phyloP scores from a whole-genome alignment of 2,888 invertebrate genomes.

The Zaprionus lineosus region DNA sequence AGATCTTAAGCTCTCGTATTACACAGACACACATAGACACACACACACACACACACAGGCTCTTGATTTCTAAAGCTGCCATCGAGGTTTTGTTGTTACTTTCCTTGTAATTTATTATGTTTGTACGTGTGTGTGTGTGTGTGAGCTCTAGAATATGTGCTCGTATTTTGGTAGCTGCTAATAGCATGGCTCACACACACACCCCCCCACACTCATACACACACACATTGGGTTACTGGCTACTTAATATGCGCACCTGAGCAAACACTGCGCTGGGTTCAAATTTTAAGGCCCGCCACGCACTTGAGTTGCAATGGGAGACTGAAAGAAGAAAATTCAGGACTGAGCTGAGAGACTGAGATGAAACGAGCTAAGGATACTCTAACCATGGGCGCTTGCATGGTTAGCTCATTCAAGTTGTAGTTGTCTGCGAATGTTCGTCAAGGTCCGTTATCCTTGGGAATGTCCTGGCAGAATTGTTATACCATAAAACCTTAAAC shows the following conservation, averaged over 20 bases:
- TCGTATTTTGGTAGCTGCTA: constrained; percentile 44
- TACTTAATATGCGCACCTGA: constrained; percentile 74
- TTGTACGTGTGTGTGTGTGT: constrained; percentile 51
- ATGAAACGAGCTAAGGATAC: neutral
- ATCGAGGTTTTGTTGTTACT: constrained; percentile 25
- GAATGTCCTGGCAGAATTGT: too few species aligned
- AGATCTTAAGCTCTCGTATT: constrained; percentile 22
- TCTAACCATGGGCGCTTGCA: too few species aligned
- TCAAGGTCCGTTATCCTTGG: too few species aligned
- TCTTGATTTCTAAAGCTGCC: constrained; percentile 45
- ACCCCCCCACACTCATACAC: constrained; percentile 1
- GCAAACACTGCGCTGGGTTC: constrained; percentile 42
- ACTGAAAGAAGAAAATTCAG: constrained; percentile 18
- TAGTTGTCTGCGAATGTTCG: too few species aligned
- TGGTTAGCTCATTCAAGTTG: too few species aligned
- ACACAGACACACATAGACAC: too few species aligned
- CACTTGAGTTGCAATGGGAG: constrained; percentile 37
- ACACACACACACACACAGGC: too few species aligned
- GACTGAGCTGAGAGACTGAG: neutral
- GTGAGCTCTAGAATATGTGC: constrained; percentile 20
- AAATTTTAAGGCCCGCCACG: constrained; percentile 54
- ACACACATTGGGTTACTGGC: constrained; percentile 31
- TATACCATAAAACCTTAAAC: too few species aligned
- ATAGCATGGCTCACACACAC: constrained; percentile 45
- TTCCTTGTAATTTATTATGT: constrained; percentile 65